A percentile compares a stretch with the other conserved stretches of the same genome.
phyloP scores from a whole-genome alignment of 2,888 invertebrate genomes.

The Leptinotarsa juncta region DNA sequence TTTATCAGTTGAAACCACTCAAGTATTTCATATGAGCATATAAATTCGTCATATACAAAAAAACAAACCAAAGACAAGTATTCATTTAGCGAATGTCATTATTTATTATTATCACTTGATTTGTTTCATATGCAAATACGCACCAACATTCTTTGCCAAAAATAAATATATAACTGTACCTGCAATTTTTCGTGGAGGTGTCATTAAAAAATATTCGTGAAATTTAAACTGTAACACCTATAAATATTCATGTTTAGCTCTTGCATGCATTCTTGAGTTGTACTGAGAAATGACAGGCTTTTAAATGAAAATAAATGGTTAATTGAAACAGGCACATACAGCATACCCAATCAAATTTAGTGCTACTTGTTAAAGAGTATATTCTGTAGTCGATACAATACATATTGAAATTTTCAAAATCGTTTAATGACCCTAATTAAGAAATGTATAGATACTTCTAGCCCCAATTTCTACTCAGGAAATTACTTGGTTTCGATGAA shows the following conservation, averaged over 20 bases:
- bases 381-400: too few species aligned
- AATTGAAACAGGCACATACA: not conserved
- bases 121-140: conserved; percentile 17
- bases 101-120: conserved; percentile 17
- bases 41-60: not conserved
- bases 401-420: too few species aligned
- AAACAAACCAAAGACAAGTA: not conserved
- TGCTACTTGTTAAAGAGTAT: too few species aligned
- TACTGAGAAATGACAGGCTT: conserved; percentile 23
- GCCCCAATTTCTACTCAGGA: too few species aligned
- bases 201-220: conserved; percentile 27
- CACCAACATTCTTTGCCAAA: conserved; percentile 21
- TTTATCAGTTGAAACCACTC: too few species aligned
- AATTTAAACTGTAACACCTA: conserved; percentile 26
- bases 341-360: too few species aligned
- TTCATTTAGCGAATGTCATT: not conserved
- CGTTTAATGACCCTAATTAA: too few species aligned
- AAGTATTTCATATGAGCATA: too few species aligned
- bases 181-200: conserved; percentile 19
- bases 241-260: conserved; percentile 26
- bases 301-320: conserved; percentile 16
- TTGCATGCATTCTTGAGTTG: conserved; percentile 7
- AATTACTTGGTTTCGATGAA: too few species aligned
- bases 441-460: too few species aligned
- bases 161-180: conserved; percentile 18